Conservation (phyloP, 2,888 invertebrate species). For the Hirtodrosophila histrioides region DNA sequence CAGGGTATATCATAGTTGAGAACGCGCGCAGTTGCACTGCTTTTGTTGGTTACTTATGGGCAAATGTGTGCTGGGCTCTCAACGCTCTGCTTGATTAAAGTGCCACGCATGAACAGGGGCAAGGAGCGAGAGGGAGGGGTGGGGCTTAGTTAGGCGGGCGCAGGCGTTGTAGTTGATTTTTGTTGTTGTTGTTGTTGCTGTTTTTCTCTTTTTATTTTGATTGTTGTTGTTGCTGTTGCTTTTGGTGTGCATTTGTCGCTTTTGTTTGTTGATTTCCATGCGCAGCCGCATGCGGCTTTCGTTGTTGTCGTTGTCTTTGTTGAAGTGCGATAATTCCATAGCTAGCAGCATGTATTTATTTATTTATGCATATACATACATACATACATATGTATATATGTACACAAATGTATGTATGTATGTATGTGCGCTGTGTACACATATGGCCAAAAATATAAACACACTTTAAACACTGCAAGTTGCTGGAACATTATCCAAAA, state of each 20-base stretch:
- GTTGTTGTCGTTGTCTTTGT: conserved; percentile 39
- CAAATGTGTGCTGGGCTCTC: conserved; percentile 37
- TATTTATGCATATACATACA: conserved; percentile 3
- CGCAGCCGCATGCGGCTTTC: conserved; percentile 32
- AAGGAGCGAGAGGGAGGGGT: conserved; percentile 1
- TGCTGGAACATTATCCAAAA: no score
- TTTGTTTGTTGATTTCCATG: conserved; percentile 64
- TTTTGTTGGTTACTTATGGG: conserved; percentile 23
- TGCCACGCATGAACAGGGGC: conserved; percentile 37
- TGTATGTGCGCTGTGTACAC: no score
- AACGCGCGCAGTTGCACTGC: background rate
- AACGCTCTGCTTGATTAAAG: conserved; percentile 71
- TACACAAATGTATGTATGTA: background rate
- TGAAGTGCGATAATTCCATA: conserved; percentile 78
- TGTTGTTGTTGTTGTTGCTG: conserved; percentile 3
- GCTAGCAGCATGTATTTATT: conserved; percentile 35
- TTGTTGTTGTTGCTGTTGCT: conserved; percentile 11
- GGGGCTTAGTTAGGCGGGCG: conserved; percentile 11
- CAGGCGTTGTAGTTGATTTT: conserved; percentile 28
- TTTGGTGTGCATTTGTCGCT: conserved; percentile 59
- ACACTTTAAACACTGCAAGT: no score
- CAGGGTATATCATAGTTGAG: conserved; percentile 16
- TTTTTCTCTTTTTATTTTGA: conserved; percentile 11
- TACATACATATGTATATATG: background rate
- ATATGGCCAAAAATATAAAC: no score